Conservation (phyloP, 1,140 invertebrate species). For the Sarcophaga bullata region DNA sequence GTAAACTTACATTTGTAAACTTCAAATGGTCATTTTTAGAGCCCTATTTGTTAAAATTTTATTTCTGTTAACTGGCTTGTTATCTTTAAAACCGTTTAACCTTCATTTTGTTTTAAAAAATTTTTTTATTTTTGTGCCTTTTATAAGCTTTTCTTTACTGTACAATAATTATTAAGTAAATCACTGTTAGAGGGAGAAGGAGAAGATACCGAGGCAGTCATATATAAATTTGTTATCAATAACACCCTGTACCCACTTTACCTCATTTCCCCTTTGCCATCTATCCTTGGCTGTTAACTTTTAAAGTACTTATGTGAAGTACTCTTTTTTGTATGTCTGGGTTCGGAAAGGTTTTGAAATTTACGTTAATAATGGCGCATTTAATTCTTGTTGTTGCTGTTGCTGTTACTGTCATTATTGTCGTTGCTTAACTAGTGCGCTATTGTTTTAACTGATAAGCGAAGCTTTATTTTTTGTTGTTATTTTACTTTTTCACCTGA, state of each 20-base stretch:
- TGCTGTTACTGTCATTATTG: background rate
- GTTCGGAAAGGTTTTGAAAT: background rate
- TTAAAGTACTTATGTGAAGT: too few species aligned
- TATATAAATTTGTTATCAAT: background rate
- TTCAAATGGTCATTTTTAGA: too few species aligned
- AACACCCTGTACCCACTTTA: background rate
- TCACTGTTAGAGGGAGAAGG: background rate
- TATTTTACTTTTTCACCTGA: background rate
- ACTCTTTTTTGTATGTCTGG: background rate
- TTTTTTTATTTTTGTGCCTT: too few species aligned
- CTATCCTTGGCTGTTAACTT: background rate
- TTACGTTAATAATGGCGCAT: slow-evolving; percentile 13
- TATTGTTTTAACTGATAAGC: slow-evolving; percentile 14
- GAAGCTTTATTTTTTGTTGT: slow-evolving; percentile 7
- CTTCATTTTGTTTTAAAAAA: background rate
- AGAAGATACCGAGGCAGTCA: background rate
- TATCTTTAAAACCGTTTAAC: background rate
- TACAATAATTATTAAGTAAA: background rate
- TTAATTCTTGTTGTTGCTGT: background rate
- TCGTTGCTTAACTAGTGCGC: too few species aligned
- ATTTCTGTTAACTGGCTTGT: background rate
- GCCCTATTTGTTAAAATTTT: too few species aligned
- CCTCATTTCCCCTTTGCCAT: background rate
- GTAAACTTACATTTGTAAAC: too few species aligned
- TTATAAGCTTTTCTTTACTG: slow-evolving; percentile 2